Percentiles rank a stretch among this genome's conserved stretches.
phyloP scores from a whole-genome alignment of 2,888 invertebrate species.

The Unio pictorum region DNA sequence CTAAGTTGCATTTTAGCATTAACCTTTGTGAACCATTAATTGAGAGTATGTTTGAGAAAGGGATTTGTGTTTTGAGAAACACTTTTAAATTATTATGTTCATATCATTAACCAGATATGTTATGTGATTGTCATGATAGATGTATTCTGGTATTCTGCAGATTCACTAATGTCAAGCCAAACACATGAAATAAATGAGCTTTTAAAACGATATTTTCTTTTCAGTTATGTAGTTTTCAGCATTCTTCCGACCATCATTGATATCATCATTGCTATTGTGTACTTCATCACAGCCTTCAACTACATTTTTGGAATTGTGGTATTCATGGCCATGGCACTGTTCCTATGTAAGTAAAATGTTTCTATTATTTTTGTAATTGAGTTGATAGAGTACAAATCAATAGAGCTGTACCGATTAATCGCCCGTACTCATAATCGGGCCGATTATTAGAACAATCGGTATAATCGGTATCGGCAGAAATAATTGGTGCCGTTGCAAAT shows the following conservation, averaged over 20 bases:
- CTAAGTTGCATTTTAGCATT: no score
- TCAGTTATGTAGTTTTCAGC: constrained; percentile 84
- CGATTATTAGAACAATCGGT: no score
- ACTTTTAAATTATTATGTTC: no score
- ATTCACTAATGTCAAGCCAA: no score
- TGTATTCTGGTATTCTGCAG: background rate
- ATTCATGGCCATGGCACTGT: constrained; percentile 91
- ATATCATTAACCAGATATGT: background rate
- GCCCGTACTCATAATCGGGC: no score
- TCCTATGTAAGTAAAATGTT: constrained; percentile 82
- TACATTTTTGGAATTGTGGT: constrained; percentile 96
- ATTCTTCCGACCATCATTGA: constrained; percentile 94
- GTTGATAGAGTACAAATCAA: background rate
- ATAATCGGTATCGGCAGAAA: no score
- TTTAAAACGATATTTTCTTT: constrained; percentile 31
- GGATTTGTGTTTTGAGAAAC: no score
- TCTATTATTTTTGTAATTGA: constrained; percentile 4
- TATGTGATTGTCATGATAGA: background rate
- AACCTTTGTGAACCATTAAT: no score
- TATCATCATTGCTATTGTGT: constrained; percentile 91
- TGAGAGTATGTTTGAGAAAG: no score
- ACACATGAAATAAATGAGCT: background rate
- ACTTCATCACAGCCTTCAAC: constrained; percentile 90
- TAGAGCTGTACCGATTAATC: no score
- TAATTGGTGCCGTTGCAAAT: no score